These are phyloP conservation scores for Diuraphis noxia DNA, from an alignment of 1,140 invertebrate genomes.

Conservation along the genomic window DNA sequence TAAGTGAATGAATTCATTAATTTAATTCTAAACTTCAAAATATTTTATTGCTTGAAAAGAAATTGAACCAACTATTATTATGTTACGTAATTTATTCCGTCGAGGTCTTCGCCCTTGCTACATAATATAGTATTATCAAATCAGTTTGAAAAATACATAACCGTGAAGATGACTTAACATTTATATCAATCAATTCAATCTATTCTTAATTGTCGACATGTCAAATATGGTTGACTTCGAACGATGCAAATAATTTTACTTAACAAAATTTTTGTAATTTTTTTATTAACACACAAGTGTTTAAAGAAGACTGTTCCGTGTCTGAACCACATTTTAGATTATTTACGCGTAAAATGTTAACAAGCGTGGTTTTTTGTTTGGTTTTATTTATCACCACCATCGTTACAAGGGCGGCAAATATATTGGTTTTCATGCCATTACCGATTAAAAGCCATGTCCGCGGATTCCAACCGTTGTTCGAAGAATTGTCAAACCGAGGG, in stretches of 20 bases:
- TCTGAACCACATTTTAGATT: not conserved
- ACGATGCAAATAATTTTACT: not conserved
- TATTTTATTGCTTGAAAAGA: not conserved
- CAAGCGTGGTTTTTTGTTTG: not conserved
- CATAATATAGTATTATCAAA: not conserved
- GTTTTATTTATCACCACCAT: not conserved
- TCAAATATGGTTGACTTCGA: not conserved
- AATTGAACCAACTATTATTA: not conserved
- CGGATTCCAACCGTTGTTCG: conserved; percentile 59
- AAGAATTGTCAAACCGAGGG: conserved; percentile 58
- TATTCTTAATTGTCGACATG: not conserved
- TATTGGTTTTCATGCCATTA: conserved; percentile 58
- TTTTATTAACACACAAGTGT: not conserved
- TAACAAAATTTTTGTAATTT: not conserved
- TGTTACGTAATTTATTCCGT: not conserved
- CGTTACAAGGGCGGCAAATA: not conserved
- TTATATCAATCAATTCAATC: not conserved
- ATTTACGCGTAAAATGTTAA: not conserved
- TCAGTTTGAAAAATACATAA: not conserved
- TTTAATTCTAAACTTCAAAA: not conserved
- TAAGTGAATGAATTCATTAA: not conserved
- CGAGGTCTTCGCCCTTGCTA: not conserved
- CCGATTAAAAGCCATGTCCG: conserved; percentile 59
- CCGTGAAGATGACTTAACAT: not conserved
- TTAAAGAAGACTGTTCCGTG: not conserved